Percentiles rank a stretch among this genome's conserved stretches.
phyloP scores from a whole-genome alignment of 1,140 invertebrate species.

The Grapholita molesta region DNA sequence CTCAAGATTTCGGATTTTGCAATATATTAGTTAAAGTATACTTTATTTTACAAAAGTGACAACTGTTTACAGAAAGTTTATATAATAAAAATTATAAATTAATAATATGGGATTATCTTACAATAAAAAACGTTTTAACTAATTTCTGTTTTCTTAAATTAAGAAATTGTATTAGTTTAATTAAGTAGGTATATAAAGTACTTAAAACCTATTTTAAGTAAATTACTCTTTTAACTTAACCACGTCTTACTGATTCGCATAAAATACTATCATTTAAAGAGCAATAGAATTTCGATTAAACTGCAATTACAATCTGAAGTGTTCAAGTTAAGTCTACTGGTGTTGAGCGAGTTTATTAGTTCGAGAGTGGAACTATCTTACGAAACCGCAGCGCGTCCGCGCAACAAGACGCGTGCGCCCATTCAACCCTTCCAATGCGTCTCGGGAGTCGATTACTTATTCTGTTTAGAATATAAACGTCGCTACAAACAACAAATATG shows the following conservation, averaged over 20 bases:
- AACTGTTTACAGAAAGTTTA: too few relatives aligned
- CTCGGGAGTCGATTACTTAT: neutral
- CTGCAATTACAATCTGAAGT: neutral
- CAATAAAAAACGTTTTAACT: too few relatives aligned
- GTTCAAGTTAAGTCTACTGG: constrained; percentile 1
- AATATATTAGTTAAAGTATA: neutral
- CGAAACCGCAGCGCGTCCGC: neutral
- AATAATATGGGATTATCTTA: too few relatives aligned
- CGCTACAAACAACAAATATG: too few relatives aligned
- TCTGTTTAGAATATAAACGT: too few relatives aligned
- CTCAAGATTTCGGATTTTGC: too few relatives aligned
- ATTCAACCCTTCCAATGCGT: neutral
- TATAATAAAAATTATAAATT: too few relatives aligned
- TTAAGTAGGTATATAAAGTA: neutral
- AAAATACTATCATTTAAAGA: neutral
- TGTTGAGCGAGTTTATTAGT: constrained; percentile 28
- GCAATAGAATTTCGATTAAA: neutral
- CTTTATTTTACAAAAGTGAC: too few relatives aligned
- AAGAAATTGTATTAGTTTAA: neutral
- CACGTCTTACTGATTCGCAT: neutral
- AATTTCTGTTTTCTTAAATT: too few relatives aligned
- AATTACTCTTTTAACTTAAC: neutral
- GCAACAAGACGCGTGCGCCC: neutral
- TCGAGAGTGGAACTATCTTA: neutral
- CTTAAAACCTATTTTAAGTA: neutral